Evolutionary conservation across 2,113 vertebrate genomes (phyloP).

Genomic region (Terrapene triunguis): DNA sequence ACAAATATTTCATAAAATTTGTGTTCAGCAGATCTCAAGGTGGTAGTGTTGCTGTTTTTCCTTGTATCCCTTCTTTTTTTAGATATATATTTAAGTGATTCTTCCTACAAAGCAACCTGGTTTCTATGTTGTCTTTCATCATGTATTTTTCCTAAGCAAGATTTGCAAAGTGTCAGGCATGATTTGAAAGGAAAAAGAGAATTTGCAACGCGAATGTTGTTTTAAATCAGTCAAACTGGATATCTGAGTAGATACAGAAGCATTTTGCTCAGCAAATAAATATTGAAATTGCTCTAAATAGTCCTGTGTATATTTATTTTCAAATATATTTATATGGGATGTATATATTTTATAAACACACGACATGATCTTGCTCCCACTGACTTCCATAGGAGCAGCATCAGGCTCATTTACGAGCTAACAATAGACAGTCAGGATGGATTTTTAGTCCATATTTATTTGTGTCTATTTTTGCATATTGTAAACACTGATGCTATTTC

Average conservation of each 20-base stretch:
- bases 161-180: background rate
- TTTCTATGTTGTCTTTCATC: slow-evolving; percentile 29
- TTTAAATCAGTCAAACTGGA: background rate
- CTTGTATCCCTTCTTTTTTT: background rate
- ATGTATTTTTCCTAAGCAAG: background rate
- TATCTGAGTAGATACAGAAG: background rate
- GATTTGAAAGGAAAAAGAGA: slow-evolving; percentile 4
- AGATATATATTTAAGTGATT: background rate
- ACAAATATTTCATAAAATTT: background rate
- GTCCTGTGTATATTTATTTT: background rate
- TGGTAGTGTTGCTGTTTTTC: background rate
- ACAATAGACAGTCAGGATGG: background rate
- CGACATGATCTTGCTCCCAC: background rate
- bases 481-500: slow-evolving; percentile 31
- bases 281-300: background rate
- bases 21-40: background rate
- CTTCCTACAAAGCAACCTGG: background rate
- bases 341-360: background rate
- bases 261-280: background rate
- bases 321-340: background rate
- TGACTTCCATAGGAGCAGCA: background rate
- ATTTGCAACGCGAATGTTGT: background rate
- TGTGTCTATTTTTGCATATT: slow-evolving; percentile 23
- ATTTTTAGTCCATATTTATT: background rate
- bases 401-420: slow-evolving; percentile 19